Conservation (phyloP, 2,888 invertebrate genomes). For the Philaethria dido region DNA sequence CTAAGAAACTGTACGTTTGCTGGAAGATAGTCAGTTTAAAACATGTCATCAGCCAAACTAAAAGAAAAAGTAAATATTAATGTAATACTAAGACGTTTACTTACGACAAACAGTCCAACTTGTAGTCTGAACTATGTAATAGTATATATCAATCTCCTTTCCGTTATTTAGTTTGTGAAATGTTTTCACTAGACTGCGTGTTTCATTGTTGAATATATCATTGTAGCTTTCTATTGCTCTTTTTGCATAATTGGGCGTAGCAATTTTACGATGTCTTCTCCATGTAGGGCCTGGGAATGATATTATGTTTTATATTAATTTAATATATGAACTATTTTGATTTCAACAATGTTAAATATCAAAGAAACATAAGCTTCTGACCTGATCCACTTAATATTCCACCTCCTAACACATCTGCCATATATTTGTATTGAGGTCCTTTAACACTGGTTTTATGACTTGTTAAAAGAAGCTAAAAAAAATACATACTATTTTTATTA, state of each 20-base stretch:
- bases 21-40: too few relatives aligned
- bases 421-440: conserved; percentile 72
- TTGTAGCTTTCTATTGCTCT: conserved; percentile 61
- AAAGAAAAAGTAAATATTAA: not conserved
- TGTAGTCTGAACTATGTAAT: conserved; percentile 58
- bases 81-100: conserved; percentile 45
- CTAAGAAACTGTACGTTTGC: too few relatives aligned
- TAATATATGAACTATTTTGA: too few relatives aligned
- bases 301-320: too few relatives aligned
- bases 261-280: conserved; percentile 71
- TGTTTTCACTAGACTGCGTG: conserved; percentile 52
- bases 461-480: conserved; percentile 61
- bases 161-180: conserved; percentile 44
- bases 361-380: conserved; percentile 39
- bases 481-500: too few relatives aligned
- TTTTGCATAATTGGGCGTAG: conserved; percentile 66
- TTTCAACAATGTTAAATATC: not conserved
- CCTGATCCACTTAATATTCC: conserved; percentile 74
- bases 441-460: conserved; percentile 61
- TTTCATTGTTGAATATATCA: conserved; percentile 60
- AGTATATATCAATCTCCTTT: conserved; percentile 56
- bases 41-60: not conserved
- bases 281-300: conserved; percentile 58
- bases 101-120: conserved; percentile 68
- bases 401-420: conserved; percentile 62